Evolutionary conservation across 2,797 vertebrate genomes (phyloP), one percentile per base, ranked within the genome.

Genomic region (Sebastes diploproa): DNA sequence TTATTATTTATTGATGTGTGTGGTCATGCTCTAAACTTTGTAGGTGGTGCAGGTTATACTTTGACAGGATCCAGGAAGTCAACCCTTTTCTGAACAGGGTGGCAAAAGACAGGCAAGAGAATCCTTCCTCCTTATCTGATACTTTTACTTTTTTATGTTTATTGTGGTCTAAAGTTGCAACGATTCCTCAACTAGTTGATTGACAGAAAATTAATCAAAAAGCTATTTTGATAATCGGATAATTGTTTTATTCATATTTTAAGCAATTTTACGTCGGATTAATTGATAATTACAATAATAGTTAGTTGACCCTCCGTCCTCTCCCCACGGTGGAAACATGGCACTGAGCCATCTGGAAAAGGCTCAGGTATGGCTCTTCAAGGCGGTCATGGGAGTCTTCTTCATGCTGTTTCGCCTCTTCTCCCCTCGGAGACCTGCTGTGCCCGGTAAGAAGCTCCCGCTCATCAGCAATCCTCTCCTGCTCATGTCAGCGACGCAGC

Each of bases 51-150:
- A 97, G 92, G 90, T 95, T 20, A 36, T 98, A 96, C 82, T 96
- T 97, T 16, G 93, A 95, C 88, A 92, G 97, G 79, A 97, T 97
- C 81, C 93, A 92, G 83, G 95, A 97, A 67, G 96, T 97, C 52
- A 98, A 99, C 82, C 96, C 97, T 3, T 81, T 96, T 2, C 68
- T 97, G 78, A 98, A 98, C 66, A 97, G 97, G 1, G 42, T 98
- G 12, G 94, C 97, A 2, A 96, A 96, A 91, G 96, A 98, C 91
- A 95, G 98, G 97, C 95, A 75, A 95, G 94, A 93, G 81, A 5
- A 54, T 22, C 29, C 5, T 13, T 42, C 23, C 18, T 27, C 22
- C 13, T 59, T 20, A 30, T 29, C 59, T 18, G 6, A 46, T 46
- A 7, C 42, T 46, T 46, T 0, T 46, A 46, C 14, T 18, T 46